phyloP scores from a whole-genome alignment of 2,113 vertebrate genomes.

The Thryonomys swinderianus region DNA sequence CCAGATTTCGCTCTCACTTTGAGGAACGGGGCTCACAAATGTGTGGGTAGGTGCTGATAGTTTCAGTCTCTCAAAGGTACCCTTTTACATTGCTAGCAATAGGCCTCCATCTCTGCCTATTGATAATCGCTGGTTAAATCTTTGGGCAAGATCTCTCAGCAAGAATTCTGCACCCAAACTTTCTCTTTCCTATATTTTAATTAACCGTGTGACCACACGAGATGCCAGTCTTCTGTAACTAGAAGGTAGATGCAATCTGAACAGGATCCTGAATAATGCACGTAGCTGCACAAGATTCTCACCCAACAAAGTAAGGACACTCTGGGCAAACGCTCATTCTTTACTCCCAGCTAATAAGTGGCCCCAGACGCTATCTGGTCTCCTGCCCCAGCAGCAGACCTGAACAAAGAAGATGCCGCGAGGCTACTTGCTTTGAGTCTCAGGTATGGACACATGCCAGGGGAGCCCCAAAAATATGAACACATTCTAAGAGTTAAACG shows the following conservation, averaged over 20 bases:
- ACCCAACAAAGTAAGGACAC: background rate
- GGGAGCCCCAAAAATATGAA: background rate
- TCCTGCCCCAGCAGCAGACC: background rate
- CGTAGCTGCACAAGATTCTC: background rate
- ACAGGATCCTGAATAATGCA: background rate
- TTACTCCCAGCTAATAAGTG: background rate
- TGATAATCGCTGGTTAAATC: background rate
- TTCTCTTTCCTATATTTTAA: background rate
- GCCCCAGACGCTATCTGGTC: background rate
- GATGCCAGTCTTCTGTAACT: background rate
- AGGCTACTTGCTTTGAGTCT: background rate
- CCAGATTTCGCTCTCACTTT: background rate
- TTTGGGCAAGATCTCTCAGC: background rate
- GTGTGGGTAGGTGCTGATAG: background rate
- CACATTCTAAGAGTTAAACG: background rate
- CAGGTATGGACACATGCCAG: background rate
- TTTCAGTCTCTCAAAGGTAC: background rate
- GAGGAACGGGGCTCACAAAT: background rate
- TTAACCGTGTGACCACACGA: background rate
- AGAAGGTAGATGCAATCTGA: background rate
- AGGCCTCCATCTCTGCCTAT: background rate
- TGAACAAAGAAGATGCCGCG: background rate
- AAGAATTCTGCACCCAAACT: background rate
- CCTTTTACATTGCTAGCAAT: background rate
- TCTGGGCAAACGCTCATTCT: background rate